Conservation (phyloP, 2,797 vertebrate species). For the Myripristis jacobus region DNA sequence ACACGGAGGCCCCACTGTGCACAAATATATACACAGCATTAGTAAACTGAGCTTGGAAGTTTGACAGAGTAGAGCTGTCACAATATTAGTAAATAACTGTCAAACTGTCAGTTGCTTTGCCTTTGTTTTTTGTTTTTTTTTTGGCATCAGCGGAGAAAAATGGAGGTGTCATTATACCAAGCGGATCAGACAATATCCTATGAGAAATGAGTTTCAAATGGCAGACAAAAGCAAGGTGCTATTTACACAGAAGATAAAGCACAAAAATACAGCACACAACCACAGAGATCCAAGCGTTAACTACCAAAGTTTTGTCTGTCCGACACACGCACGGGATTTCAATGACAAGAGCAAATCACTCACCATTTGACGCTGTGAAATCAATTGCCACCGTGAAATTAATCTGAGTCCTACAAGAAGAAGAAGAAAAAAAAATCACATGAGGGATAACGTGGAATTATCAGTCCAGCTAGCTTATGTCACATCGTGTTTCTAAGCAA, state of each 20-base stretch:
- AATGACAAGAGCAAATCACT: slow-evolving; percentile 71
- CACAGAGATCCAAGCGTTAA: slow-evolving; percentile 26
- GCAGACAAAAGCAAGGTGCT: neutral
- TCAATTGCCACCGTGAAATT: slow-evolving; percentile 99
- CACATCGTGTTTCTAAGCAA: slow-evolving; percentile 59
- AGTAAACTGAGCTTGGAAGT: slow-evolving; percentile 8
- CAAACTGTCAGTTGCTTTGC: slow-evolving; percentile 25
- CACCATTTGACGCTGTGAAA: slow-evolving; percentile 98
- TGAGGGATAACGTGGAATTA: slow-evolving; percentile 44
- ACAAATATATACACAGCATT: neutral
- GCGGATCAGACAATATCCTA: slow-evolving; percentile 8
- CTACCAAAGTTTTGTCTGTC: slow-evolving; percentile 26
- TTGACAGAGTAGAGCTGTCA: slow-evolving; percentile 18
- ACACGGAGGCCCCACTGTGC: neutral
- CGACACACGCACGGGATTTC: slow-evolving; percentile 15
- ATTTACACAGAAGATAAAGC: neutral
- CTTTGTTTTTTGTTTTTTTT: neutral
- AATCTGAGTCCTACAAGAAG: slow-evolving; percentile 93
- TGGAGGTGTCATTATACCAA: neutral
- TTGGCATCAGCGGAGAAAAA: too few species aligned
- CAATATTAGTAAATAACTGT: neutral
- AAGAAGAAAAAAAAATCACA: slow-evolving; percentile 55
- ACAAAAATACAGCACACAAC: slow-evolving; percentile 14
- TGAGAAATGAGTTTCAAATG: too few species aligned
- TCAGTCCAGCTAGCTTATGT: slow-evolving; percentile 69